Evolutionary conservation across 2,888 invertebrate genomes (phyloP).

Genomic region (Drosophila neutralis): DNA sequence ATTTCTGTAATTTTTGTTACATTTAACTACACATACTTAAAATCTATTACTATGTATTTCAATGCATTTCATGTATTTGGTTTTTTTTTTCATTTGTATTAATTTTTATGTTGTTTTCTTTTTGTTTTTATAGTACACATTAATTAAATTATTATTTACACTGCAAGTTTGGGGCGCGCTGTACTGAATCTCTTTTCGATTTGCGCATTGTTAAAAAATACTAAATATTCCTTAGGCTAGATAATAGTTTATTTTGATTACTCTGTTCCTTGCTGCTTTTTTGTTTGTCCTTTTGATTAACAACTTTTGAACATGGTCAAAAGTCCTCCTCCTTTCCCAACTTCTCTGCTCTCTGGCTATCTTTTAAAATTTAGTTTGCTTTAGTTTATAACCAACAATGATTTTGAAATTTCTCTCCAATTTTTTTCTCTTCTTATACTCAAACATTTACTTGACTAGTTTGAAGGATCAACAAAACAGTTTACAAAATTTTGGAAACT

Average conservation of each 20-base stretch:
- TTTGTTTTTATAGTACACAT: conserved; percentile 47
- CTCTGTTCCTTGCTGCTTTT: conserved; percentile 55
- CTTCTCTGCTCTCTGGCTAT: conserved; percentile 12
- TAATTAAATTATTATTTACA: conserved; percentile 56
- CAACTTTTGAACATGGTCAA: conserved; percentile 44
- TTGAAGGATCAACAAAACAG: conserved; percentile 34
- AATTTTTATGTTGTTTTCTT: not conserved
- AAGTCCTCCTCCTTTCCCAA: conserved; percentile 13
- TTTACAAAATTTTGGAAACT: conserved; percentile 43
- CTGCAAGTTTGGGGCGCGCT: conserved; percentile 25
- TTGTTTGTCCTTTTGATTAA: conserved; percentile 42
- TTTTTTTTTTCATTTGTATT: conserved; percentile 8
- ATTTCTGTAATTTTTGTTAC: conserved; percentile 71
- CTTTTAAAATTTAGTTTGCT: conserved; percentile 14
- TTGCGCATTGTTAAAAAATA: conserved; percentile 35
- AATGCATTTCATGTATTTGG: conserved; percentile 46
- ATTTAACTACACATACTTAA: conserved; percentile 83
- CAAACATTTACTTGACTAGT: conserved; percentile 15
- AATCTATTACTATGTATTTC: conserved; percentile 40
- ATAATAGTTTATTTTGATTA: conserved; percentile 77
- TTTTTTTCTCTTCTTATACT: not conserved
- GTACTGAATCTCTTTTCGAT: not conserved
- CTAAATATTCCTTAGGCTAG: conserved; percentile 56
- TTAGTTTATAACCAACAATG: conserved; percentile 25
- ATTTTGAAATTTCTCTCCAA: conserved; percentile 12